Percentiles rank a stretch among this genome's conserved stretches.
Evolutionary conservation across 2,888 invertebrate genomes (phyloP).

Genomic region (Mantis religiosa): DNA sequence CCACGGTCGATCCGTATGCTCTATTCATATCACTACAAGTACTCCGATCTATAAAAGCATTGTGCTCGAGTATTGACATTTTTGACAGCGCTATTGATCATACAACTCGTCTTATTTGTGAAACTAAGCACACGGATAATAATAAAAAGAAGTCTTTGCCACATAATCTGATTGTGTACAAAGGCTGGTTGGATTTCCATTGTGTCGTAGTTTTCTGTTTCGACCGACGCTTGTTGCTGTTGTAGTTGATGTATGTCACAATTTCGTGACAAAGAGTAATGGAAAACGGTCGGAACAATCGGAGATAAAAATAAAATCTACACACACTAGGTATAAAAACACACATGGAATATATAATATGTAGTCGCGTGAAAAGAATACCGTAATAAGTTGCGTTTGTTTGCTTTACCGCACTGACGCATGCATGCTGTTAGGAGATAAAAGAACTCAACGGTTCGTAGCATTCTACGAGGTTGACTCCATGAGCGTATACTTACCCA

Average conservation of each 20-base stretch:
- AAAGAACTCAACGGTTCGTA: not conserved
- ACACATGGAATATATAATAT: not conserved
- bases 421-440: not conserved
- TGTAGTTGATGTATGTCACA: not conserved
- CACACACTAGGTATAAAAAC: not conserved
- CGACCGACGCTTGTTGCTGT: not conserved
- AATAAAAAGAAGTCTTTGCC: not conserved
- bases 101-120: not conserved
- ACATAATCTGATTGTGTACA: not conserved
- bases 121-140: not conserved
- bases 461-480: not conserved
- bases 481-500: not conserved
- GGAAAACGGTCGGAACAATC: slow-evolving; percentile 4
- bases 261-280: slow-evolving; percentile 1
- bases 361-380: not conserved
- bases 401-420: not conserved
- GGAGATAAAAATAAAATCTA: not conserved
- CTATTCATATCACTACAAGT: too few species aligned
- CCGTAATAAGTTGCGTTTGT: not conserved
- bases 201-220: not conserved
- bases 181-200: not conserved
- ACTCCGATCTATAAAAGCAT: too few species aligned
- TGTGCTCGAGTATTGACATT: not conserved
- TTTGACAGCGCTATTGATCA: not conserved
- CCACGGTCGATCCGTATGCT: too few species aligned